Conservation (phyloP, 2,113 vertebrate species). For the Hemiscyllium ocellatum region DNA sequence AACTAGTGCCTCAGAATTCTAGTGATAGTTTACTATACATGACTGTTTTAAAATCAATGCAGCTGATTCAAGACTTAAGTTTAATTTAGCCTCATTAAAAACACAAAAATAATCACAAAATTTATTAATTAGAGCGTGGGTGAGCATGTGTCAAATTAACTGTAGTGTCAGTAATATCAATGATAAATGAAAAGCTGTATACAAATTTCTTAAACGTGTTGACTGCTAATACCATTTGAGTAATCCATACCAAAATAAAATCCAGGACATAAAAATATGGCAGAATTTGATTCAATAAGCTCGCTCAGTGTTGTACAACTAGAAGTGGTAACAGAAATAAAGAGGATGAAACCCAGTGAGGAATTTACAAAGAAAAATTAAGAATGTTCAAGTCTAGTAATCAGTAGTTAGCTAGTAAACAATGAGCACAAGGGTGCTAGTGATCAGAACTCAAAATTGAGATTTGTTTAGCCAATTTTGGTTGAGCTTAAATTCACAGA, state of each 20-base stretch:
- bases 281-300: too few species aligned
- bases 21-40: too few species aligned
- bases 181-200: not conserved
- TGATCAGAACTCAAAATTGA: not conserved
- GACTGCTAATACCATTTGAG: not conserved
- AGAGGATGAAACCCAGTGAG: not conserved
- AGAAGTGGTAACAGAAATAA: not conserved
- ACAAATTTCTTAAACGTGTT: not conserved
- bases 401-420: not conserved
- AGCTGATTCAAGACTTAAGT: not conserved
- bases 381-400: not conserved
- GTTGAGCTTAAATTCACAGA: too few species aligned
- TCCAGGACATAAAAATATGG: too few species aligned
- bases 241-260: not conserved
- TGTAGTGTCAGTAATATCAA: not conserved
- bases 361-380: not conserved
- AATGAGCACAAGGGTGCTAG: not conserved
- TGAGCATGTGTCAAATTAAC: not conserved
- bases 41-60: not conserved
- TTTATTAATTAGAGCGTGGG: not conserved
- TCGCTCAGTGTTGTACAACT: not conserved
- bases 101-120: not conserved
- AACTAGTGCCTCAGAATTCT: too few species aligned
- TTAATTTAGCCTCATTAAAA: not conserved
- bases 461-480: not conserved